Evolutionary conservation across 2,113 vertebrate species (phyloP), one percentile per base, ranked within the genome.

Genomic region (Dromaius novaehollandiae): DNA sequence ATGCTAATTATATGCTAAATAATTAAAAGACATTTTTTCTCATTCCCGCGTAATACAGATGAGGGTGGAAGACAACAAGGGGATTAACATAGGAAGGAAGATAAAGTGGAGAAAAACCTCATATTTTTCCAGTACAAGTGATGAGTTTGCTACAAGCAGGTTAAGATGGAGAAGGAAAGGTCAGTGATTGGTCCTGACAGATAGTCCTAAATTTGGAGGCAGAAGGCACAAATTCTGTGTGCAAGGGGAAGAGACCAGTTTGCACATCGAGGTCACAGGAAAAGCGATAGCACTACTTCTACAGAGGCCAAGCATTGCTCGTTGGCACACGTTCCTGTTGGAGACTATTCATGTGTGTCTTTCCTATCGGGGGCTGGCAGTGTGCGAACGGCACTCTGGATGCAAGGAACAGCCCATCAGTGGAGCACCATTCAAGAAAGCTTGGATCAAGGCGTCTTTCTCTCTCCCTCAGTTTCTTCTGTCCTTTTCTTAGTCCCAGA

Each of bases 1-100:
- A 77, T 53, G 75, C 34, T 82, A 95, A 80, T 93, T 93, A 66
- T 70, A 77, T 68, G 75, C 68, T 90, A 91, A 96, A 81, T 91
- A 89, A 93, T 88, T 90, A 75, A 88, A 79, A 90, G 89, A 86
- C 13, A 48, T 74, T 13, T 74, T 96, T 91, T 90, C n/a, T 82
- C 12, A 66, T 78, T 89, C 53, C 30, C 73, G 15, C 0, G 0
- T 63, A 21, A 73, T 81, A 40, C 0, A 1, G 64, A 63, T 75
- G 46, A 86, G 50, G 24, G 50, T 70, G 18, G 85, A 82, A 96
- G 55, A 68, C 51, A 88, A 69, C 70, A 86, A 88, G 55, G 21
- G 46, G 64, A 96, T 96, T 91, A 87, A 82, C 0, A 0, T 82
- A 88, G 79, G 53, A 82, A 83, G 71, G 68, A 36, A 80, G 76